Conservation (phyloP, 2,797 vertebrate genomes). For the Babyrousa celebensis region DNA sequence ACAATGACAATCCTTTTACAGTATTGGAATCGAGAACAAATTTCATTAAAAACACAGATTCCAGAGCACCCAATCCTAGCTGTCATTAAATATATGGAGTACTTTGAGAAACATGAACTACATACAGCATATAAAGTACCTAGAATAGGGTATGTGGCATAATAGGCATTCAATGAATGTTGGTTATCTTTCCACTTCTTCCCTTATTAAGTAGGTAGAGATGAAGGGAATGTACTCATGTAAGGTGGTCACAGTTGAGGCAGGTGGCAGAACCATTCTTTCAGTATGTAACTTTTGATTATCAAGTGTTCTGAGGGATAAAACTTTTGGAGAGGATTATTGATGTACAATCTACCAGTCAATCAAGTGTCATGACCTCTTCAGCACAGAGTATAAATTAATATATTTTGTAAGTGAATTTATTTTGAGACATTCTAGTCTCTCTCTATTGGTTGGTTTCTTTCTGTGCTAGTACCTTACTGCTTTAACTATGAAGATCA, state of each 20-base stretch:
- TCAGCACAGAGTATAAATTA: neutral
- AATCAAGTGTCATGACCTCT: neutral
- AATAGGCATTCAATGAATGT: neutral
- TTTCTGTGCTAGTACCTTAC: neutral
- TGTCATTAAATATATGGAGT: neutral
- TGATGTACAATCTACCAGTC: slow-evolving; percentile 21
- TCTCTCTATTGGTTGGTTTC: neutral
- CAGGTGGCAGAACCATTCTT: neutral
- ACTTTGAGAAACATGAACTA: slow-evolving; percentile 5
- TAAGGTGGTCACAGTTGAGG: neutral
- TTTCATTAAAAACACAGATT: slow-evolving; percentile 45
- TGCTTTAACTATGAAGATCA: neutral
- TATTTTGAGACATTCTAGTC: slow-evolving; percentile 20
- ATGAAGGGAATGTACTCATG: neutral
- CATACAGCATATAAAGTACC: neutral
- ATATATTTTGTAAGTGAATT: neutral
- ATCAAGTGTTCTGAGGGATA: neutral
- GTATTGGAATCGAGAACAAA: neutral
- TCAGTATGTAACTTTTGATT: neutral
- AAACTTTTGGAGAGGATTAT: neutral
- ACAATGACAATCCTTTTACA: neutral
- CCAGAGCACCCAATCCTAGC: neutral
- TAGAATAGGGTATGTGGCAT: neutral
- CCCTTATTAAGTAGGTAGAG: neutral
- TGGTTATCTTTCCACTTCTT: neutral